phyloP scores from a whole-genome alignment of 2,888 invertebrate species.

The Ernsta delagoae region DNA sequence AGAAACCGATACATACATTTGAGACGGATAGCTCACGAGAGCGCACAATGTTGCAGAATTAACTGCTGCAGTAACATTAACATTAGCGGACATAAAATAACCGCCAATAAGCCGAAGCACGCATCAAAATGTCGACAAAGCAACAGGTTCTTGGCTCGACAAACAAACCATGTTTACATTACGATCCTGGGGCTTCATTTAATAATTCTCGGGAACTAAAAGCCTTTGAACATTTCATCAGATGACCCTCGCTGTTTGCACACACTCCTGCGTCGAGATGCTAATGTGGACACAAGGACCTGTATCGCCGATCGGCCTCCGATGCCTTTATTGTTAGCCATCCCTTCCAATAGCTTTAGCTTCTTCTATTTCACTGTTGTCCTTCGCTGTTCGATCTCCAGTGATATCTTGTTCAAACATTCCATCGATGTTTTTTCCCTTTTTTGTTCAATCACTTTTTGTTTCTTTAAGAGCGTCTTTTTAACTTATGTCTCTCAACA shows the following conservation, averaged over 20 bases:
- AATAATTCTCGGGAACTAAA: conserved; percentile 86
- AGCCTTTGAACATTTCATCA: conserved; percentile 85
- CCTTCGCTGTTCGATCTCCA: conserved; percentile 70
- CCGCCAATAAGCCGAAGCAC: conserved; percentile 81
- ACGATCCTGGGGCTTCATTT: conserved; percentile 84
- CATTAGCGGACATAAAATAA: conserved; percentile 81
- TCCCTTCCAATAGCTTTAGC: conserved; percentile 66
- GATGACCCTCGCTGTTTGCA: conserved; percentile 84
- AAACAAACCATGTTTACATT: conserved; percentile 82
- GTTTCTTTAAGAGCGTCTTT: conserved; percentile 28
- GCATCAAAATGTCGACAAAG: conserved; percentile 80
- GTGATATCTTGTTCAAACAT: conserved; percentile 70
- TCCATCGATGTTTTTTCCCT: conserved; percentile 40
- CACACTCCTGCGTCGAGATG: conserved; percentile 82
- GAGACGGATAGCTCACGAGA: conserved; percentile 44
- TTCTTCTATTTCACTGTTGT: conserved; percentile 74
- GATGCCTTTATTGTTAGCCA: conserved; percentile 78
- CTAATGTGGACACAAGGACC: conserved; percentile 85
- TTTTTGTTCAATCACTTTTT: conserved; percentile 40
- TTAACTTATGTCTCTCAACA: conserved; percentile 18
- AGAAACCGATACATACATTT: conserved; percentile 44
- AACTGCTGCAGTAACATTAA: conserved; percentile 72
- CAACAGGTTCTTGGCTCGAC: conserved; percentile 81
- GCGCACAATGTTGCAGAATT: conserved; percentile 75
- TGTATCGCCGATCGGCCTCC: conserved; percentile 81